Percentiles rank a stretch among this genome's conserved stretches.
phyloP scores from a whole-genome alignment of 2,113 vertebrate species.

The Protobothrops mucrosquamatus region DNA sequence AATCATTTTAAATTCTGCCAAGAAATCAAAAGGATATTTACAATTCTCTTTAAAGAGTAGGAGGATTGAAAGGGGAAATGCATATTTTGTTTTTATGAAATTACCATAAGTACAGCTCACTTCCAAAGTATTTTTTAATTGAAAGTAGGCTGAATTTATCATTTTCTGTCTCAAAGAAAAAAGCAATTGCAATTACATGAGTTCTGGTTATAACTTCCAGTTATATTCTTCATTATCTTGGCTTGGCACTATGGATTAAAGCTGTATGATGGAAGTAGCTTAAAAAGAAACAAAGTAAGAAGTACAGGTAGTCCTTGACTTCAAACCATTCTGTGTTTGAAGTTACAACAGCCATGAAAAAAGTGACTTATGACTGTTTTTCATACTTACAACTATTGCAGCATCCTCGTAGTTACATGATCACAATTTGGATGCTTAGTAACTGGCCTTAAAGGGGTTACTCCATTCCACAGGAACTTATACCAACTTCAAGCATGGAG shows the following conservation, averaged over 20 bases:
- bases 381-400: neutral
- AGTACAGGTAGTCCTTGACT: neutral
- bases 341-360: neutral
- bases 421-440: neutral
- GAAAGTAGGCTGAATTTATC: neutral
- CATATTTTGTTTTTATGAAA: neutral
- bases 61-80: neutral
- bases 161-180: neutral
- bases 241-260: neutral
- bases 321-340: neutral
- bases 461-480: neutral
- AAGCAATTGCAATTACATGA: neutral
- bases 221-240: neutral
- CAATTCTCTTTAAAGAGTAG: neutral
- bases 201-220: neutral
- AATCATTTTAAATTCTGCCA: neutral
- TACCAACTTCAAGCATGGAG: neutral
- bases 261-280: neutral
- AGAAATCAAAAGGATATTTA: neutral
- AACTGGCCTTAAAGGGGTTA: neutral
- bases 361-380: neutral
- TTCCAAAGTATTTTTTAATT: neutral
- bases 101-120: neutral
- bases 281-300: neutral
- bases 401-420: neutral